Percentiles rank a stretch among this genome's conserved stretches.
phyloP scores from a whole-genome alignment of 2,888 invertebrate species.

The Dichetophora obliterata region DNA sequence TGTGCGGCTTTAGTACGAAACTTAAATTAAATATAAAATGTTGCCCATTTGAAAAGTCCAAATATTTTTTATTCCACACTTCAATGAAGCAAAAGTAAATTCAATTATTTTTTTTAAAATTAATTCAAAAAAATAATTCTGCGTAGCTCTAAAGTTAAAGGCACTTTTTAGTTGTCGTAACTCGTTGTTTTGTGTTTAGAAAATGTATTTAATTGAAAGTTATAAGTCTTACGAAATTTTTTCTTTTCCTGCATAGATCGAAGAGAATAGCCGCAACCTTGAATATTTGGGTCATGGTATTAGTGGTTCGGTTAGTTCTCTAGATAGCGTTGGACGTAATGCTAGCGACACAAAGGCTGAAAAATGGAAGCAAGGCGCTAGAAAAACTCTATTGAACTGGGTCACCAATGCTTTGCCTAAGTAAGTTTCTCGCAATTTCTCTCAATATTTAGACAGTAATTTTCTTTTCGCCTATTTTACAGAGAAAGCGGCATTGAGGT shows the following conservation, averaged over 20 bases:
- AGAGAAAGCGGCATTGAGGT: slow-evolving; percentile 91
- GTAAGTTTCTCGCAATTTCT: slow-evolving; percentile 70
- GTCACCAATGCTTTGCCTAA: slow-evolving; percentile 91
- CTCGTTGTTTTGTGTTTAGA: neutral
- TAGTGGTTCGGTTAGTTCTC: slow-evolving; percentile 84
- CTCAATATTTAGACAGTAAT: neutral
- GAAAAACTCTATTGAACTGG: slow-evolving; percentile 93
- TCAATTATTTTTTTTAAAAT: neutral
- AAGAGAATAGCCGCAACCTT: slow-evolving; percentile 91
- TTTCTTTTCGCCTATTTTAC: slow-evolving; percentile 49
- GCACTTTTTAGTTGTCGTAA: too few relatives aligned
- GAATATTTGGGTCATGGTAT: slow-evolving; percentile 85
- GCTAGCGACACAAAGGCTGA: slow-evolving; percentile 75
- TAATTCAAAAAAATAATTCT: neutral
- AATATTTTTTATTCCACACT: neutral
- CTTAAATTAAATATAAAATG: too few relatives aligned
- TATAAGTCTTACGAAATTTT: too few relatives aligned
- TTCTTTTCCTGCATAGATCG: slow-evolving; percentile 74
- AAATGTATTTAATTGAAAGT: too few relatives aligned
- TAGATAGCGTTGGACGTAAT: slow-evolving; percentile 80
- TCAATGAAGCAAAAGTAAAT: too few relatives aligned
- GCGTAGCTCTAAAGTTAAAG: too few relatives aligned
- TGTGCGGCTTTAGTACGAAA: too few relatives aligned
- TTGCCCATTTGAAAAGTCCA: too few relatives aligned
- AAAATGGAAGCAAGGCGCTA: slow-evolving; percentile 89